Percentiles rank a stretch among this genome's conserved stretches.
phyloP scores from a whole-genome alignment of 2,113 vertebrate species.

The Rhabdornis inornatus region DNA sequence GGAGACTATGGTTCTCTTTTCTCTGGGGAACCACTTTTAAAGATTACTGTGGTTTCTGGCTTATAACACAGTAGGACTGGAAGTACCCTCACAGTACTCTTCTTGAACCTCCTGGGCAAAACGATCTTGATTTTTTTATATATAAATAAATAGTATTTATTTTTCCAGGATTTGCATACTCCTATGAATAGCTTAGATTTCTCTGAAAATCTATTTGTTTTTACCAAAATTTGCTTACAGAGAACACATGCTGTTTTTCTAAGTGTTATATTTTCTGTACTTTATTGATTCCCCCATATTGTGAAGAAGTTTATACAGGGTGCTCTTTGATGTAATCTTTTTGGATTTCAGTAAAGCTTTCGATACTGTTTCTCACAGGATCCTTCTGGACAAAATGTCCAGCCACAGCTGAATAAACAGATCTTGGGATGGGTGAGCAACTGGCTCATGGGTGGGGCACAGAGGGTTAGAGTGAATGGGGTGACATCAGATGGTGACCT shows the following conservation, averaged over 20 bases:
- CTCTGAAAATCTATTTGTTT: not conserved
- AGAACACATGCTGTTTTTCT: not conserved
- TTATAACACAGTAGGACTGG: not conserved
- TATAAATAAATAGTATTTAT: not conserved
- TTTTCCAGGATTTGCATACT: not conserved
- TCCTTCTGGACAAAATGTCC: not conserved
- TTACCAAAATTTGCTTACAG: not conserved
- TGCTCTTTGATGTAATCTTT: not conserved
- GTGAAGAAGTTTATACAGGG: not conserved
- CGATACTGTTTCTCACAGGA: not conserved
- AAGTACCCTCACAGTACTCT: not conserved
- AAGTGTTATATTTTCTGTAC: not conserved
- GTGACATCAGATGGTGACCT: not conserved
- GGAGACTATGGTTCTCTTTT: not conserved
- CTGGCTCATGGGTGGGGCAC: rapidly evolving
- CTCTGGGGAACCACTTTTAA: not conserved
- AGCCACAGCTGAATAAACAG: not conserved
- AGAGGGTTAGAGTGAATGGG: not conserved
- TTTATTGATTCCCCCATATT: not conserved
- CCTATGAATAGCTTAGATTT: not conserved
- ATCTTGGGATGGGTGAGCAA: not conserved
- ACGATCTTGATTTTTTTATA: not conserved
- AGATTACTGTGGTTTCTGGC: not conserved
- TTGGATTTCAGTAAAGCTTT: not conserved
- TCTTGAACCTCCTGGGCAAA: not conserved